Evolutionary conservation across 2,888 invertebrate genomes (phyloP), one percentile per base, ranked within the genome.

Genomic region (Anarsia innoxiella): DNA sequence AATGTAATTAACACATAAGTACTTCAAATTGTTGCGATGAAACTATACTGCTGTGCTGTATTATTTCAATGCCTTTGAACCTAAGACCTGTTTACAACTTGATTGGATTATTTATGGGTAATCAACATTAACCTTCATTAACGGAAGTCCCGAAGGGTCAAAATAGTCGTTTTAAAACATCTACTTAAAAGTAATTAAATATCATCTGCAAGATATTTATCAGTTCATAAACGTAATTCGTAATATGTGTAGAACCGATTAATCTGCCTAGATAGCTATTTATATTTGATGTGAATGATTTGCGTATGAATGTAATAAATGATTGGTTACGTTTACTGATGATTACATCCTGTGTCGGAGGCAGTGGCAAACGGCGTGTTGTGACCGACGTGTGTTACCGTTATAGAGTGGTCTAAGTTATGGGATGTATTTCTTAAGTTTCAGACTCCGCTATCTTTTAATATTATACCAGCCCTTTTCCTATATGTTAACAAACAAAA

Each of bases 361-460:
- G 42, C 49, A 46, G 37, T 57, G 58, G 56, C 53, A 38, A 59
- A 47, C 48, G 50, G 31, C 23, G 45, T 49, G 35, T 23, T 27
- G n/a, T 25, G 38, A 46, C 49, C 53, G 45, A 52, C 51, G 56
- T 57, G 51, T 67, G 66, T 62, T 69, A 66, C 66, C 59, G 62
- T 65, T 70, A 49, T 36, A 29, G 42, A 40, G 16, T 49, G 59
- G 56, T 42, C 12, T 50, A 63, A 60, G 55, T 46, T 23, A 59
- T n/a, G 28, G 40, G 40, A n/a, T n/a, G n/a, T n/a, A n/a, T n/a
- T n/a, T n/a, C n/a, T n/a, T n/a, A n/a, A n/a, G n/a, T n/a, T n/a
- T n/a, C n/a, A n/a, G n/a, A n/a, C n/a, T n/a, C n/a, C n/a, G n/a
- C n/a, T n/a, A n/a, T n/a, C n/a, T n/a, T n/a, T n/a, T n/a, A n/a